Conservation (phyloP, 2,113 vertebrate genomes). For the Equus przewalskii region DNA sequence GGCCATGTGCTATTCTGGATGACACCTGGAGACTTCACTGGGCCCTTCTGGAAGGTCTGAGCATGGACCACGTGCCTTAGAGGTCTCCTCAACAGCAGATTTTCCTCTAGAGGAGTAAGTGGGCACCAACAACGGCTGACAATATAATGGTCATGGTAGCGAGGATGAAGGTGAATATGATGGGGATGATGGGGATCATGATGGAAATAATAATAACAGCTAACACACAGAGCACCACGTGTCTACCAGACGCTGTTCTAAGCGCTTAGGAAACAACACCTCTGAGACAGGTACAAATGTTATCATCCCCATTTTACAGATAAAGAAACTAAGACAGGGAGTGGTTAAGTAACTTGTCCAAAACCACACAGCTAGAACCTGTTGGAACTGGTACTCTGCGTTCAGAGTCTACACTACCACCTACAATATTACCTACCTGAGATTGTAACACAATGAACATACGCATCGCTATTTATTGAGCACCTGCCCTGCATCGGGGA, state of each 20-base stretch:
- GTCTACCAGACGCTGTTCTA: background rate
- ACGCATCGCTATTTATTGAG: background rate
- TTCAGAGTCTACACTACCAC: background rate
- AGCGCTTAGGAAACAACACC: background rate
- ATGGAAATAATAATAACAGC: background rate
- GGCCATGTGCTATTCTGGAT: background rate
- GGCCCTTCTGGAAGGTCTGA: background rate
- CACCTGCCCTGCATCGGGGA: background rate
- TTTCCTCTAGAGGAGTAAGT: background rate
- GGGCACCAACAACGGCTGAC: background rate
- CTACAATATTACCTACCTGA: background rate
- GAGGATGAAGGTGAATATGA: background rate
- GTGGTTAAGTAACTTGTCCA: background rate
- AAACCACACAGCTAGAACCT: background rate
- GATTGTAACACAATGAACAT: background rate
- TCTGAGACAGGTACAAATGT: background rate
- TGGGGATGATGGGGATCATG: background rate
- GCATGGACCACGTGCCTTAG: background rate
- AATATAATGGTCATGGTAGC: fast-evolving
- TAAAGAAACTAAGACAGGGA: background rate
- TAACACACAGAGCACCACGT: fast-evolving
- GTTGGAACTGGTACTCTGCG: background rate
- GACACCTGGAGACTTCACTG: background rate
- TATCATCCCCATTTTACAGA: background rate
- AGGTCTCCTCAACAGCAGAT: background rate